Evolutionary conservation across 2,797 vertebrate genomes (phyloP), one percentile per base, ranked within the genome.

Genomic region (Anguilla pacifica): DNA sequence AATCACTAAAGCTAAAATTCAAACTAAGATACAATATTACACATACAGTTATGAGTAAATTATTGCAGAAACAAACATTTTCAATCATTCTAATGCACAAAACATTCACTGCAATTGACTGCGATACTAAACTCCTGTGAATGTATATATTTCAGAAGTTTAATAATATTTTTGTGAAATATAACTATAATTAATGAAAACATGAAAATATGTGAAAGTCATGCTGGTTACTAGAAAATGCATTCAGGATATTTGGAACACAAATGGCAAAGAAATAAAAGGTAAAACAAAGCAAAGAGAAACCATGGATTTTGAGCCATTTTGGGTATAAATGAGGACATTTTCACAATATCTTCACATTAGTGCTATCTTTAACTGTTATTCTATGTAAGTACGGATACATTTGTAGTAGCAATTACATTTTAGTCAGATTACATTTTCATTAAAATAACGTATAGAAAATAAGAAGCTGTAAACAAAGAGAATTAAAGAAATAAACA

Each of bases 261-360:
- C 61, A 72, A 31, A 72, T 3, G 28, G 70, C 28, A 25, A n/a
- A 72, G 1, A 72, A 72, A 72, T 72, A 15, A 31, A 13, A 72
- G 10, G 43, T 5, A 28, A 31, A 74, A 74, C 28, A 25, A 10
- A 28, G 43, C 46, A 35, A 46, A 51, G 51, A 51, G 49, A 72
- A 28, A 31, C 61, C 25, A 74, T 28, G 53, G 13, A 43, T n/a
- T 13, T 77, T 88, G 88, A 57, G 83, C 89, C 83, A 46, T 90
- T 92, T 92, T 90, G 81, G 89, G 89, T 91, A 87, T 35, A 88
- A 89, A 67, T 4, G 28, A n/a, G 64, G 25, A 25, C n/a, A 28
- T 72, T 72, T 79, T 39, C 17, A 46, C 35, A 79, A 79, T 19
- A 46, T 43, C 39, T 22, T 79, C 17, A 43, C 3, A 79, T 22